phyloP scores from a whole-genome alignment of 2,113 vertebrate species.

The Podarcis muralis region DNA sequence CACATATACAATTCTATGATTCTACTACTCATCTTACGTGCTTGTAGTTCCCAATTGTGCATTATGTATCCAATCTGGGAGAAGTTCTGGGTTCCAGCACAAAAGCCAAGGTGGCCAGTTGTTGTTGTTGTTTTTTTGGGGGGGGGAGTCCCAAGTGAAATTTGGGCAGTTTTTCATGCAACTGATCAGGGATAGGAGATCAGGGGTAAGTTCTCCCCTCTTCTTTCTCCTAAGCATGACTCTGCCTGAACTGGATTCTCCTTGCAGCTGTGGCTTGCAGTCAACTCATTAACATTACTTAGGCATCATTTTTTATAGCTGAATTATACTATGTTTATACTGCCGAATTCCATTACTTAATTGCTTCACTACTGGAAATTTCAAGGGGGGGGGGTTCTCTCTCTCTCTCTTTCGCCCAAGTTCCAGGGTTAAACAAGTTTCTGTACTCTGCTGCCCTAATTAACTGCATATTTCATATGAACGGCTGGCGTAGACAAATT shows the following conservation, averaged over 20 bases:
- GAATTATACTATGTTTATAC: constrained; percentile 61
- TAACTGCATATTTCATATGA: constrained; percentile 61
- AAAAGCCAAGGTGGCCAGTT: not conserved
- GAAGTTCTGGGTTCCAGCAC: not conserved
- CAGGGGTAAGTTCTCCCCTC: too few relatives aligned
- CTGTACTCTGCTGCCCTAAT: constrained; percentile 66
- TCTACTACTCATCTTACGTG: too few relatives aligned
- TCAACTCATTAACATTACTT: constrained; percentile 73
- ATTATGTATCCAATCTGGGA: not conserved
- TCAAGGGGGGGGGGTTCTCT: constrained; percentile 49
- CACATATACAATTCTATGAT: too few relatives aligned
- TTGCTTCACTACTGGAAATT: constrained; percentile 73
- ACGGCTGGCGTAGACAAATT: constrained; percentile 47
- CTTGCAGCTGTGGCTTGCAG: constrained; percentile 50
- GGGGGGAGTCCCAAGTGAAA: not conserved
- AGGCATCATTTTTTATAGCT: constrained; percentile 55
- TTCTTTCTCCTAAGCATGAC: not conserved
- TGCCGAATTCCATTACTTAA: constrained; percentile 68
- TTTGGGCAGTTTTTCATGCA: not conserved
- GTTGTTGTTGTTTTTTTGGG: too few relatives aligned
- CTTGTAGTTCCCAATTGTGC: not conserved
- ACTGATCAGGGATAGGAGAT: not conserved
- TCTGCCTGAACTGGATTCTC: constrained; percentile 49
- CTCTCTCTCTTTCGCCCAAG: constrained; percentile 63
- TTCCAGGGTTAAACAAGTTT: constrained; percentile 57